Percentiles rank a stretch among this genome's conserved stretches.
Evolutionary conservation across 2,113 vertebrate genomes (phyloP).

Genomic region (Xiphias gladius): DNA sequence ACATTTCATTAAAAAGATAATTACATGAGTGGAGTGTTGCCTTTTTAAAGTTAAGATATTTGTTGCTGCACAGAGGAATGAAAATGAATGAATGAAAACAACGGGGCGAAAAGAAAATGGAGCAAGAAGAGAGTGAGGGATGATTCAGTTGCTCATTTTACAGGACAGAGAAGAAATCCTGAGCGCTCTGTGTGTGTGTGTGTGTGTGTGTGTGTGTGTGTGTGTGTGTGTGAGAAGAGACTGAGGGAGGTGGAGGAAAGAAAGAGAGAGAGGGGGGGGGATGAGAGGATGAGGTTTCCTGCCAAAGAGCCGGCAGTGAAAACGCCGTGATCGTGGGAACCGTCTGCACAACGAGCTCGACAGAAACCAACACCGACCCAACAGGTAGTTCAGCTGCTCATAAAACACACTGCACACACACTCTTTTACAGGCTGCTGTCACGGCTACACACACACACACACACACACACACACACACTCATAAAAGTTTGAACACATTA

Average conservation of each 20-base stretch:
- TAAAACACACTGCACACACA: constrained; percentile 30
- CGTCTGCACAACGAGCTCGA: constrained; percentile 21
- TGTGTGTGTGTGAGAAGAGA: too few species aligned
- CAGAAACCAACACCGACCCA: constrained; percentile 60
- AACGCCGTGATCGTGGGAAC: constrained; percentile 47
- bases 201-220: too few species aligned
- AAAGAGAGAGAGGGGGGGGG: neutral
- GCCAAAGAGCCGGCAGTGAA: constrained; percentile 39
- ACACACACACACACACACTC: neutral
- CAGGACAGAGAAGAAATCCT: neutral
- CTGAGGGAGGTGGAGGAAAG: constrained; percentile 16
- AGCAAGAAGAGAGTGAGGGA: neutral
- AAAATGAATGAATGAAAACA: neutral
- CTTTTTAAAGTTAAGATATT: too few species aligned
- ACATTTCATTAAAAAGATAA: too few species aligned
- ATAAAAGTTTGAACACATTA: neutral
- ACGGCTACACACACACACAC: neutral
- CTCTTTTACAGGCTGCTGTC: constrained; percentile 20
- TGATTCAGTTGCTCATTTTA: neutral
- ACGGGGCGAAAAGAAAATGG: neutral
- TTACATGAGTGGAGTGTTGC: too few species aligned
- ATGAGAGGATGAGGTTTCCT: constrained; percentile 37
- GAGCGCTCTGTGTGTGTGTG: neutral
- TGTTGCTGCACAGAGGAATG: neutral
- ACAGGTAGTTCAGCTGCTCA: constrained; percentile 57